Evolutionary conservation across 2,888 invertebrate species (phyloP).

Genomic region (Aromia moschata): DNA sequence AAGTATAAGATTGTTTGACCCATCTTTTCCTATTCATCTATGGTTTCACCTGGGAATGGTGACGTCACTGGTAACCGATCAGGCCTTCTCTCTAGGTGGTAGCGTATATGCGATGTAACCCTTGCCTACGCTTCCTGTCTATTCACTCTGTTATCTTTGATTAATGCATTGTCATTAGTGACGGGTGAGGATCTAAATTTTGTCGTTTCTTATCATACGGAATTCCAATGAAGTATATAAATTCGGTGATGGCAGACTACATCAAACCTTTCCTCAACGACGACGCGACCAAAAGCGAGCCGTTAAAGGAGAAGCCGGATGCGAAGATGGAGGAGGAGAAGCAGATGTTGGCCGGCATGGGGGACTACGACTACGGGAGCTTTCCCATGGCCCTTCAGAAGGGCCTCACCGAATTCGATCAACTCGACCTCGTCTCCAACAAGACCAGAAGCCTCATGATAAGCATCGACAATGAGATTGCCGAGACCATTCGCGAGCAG

Average conservation of each 20-base stretch:
- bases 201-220: slow-evolving; percentile 8
- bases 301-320: slow-evolving; percentile 2
- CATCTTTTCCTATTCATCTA: too few species aligned
- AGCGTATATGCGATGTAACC: too few species aligned
- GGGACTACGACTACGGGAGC: slow-evolving; percentile 37
- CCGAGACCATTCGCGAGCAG: slow-evolving; percentile 35
- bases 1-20: too few species aligned
- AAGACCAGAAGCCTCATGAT: slow-evolving; percentile 38
- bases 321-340: slow-evolving; percentile 16
- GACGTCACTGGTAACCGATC: too few species aligned
- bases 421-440: slow-evolving; percentile 29
- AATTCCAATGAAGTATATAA: slow-evolving; percentile 35
- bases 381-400: slow-evolving; percentile 3
- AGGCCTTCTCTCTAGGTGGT: too few species aligned
- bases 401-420: slow-evolving; percentile 28
- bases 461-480: slow-evolving; percentile 39
- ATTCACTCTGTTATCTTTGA: too few species aligned
- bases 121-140: too few species aligned
- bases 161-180: slow-evolving; percentile 2
- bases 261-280: slow-evolving; percentile 29
- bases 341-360: slow-evolving; percentile 31
- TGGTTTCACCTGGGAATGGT: too few species aligned
- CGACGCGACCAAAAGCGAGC: neutral
- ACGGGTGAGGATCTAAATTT: slow-evolving; percentile 23
- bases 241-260: slow-evolving; percentile 31